Percentiles rank a stretch among this genome's conserved stretches.
These are phyloP conservation scores for Spizaetus ornatus DNA, from an alignment of 2,113 vertebrate species.

Conservation along the genomic window DNA sequence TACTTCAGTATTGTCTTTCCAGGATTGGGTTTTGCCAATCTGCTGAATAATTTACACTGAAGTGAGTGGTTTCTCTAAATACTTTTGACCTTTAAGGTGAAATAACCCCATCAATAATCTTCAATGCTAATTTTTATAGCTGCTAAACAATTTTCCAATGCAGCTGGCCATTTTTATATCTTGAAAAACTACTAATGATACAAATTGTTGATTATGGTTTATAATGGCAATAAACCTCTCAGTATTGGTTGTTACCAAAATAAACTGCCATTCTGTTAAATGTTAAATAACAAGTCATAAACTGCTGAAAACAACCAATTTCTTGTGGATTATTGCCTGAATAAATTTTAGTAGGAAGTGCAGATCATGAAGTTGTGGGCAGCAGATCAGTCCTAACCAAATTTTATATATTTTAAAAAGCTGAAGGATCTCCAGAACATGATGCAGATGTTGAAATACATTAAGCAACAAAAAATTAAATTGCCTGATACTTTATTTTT, in stretches of 20 bases:
- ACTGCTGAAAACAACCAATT: conserved; percentile 78
- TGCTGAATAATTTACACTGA: neutral
- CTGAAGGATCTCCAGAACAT: neutral
- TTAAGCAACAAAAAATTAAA: neutral
- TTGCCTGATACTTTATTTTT: neutral
- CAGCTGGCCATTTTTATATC: conserved; percentile 66
- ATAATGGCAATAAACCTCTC: conserved; percentile 77
- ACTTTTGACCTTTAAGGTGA: conserved; percentile 46
- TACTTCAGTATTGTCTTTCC: neutral
- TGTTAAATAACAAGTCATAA: conserved; percentile 82
- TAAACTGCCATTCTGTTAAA: conserved; percentile 79
- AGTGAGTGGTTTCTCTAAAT: neutral
- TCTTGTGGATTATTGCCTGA: conserved; percentile 73
- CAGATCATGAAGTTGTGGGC: conserved; percentile 61
- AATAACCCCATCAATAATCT: neutral
- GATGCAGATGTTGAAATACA: neutral
- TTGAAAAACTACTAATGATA: conserved; percentile 70
- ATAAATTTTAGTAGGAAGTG: conserved; percentile 71
- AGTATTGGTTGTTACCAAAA: conserved; percentile 76
- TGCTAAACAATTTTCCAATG: conserved; percentile 34
- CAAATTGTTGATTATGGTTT: conserved; percentile 76
- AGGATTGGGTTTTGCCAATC: neutral
- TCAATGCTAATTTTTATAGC: conserved; percentile 42
- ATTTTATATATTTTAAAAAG: neutral
- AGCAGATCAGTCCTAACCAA: conserved; percentile 47